Evolutionary conservation across 2,113 vertebrate species (phyloP).

Genomic region (Pogonocichla stellata): DNA sequence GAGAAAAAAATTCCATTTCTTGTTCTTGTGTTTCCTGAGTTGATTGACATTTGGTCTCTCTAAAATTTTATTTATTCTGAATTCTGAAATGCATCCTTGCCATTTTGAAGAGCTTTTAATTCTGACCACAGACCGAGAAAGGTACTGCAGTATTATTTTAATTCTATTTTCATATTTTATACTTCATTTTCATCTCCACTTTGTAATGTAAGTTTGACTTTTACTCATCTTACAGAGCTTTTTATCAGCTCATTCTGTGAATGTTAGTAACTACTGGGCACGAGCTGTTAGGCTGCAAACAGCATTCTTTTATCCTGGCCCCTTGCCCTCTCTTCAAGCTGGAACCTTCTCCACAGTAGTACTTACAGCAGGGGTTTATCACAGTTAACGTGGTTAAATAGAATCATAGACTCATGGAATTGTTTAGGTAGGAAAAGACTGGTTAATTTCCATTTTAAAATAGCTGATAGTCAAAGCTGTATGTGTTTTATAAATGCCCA

Average conservation of each 20-base stretch:
- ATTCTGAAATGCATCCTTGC: slow-evolving; percentile 41
- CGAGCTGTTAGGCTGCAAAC: not conserved
- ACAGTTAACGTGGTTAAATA: not conserved
- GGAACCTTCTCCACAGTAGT: slow-evolving; percentile 1
- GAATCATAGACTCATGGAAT: not conserved
- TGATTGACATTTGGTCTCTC: not conserved
- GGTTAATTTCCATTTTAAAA: slow-evolving; percentile 20
- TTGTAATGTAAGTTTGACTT: slow-evolving; percentile 19
- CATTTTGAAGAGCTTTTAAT: slow-evolving; percentile 47
- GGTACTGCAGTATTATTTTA: slow-evolving; percentile 50
- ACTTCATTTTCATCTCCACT: slow-evolving; percentile 49
- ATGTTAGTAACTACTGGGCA: not conserved
- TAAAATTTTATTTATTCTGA: slow-evolving; percentile 19
- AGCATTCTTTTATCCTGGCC: not conserved
- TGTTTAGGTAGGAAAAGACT: not conserved
- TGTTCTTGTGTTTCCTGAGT: slow-evolving; percentile 1
- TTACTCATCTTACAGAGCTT: slow-evolving; percentile 37
- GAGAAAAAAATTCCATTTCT: not conserved
- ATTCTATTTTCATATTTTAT: slow-evolving; percentile 40
- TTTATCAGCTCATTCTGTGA: slow-evolving; percentile 21
- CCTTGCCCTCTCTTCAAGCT: not conserved
- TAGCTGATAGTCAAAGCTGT: not conserved
- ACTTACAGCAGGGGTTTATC: not conserved
- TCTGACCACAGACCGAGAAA: slow-evolving; percentile 47
- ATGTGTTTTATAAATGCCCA: not conserved